phyloP scores from a whole-genome alignment of 2,888 invertebrate species.

The Nesidiocoris tenuis region DNA sequence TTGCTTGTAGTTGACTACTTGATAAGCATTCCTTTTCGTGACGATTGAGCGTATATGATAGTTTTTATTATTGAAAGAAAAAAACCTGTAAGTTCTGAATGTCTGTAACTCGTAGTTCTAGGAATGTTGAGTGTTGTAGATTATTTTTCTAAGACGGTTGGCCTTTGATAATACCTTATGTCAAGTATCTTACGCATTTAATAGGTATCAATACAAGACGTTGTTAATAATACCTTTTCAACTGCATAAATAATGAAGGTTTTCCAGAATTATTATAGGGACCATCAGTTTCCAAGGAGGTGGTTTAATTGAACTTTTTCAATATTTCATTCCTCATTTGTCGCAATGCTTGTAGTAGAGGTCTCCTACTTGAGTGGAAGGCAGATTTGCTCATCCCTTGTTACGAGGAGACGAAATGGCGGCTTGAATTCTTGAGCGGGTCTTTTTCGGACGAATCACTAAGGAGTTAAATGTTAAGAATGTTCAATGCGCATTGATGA shows the following conservation, averaged over 20 bases:
- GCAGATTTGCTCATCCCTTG: constrained; percentile 20
- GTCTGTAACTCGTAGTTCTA: constrained; percentile 48
- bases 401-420: not conserved
- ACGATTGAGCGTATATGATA: constrained; percentile 14
- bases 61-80: constrained; percentile 23
- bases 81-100: constrained; percentile 42
- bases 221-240: not conserved
- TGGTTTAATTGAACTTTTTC: constrained; percentile 36
- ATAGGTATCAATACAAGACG: constrained; percentile 7
- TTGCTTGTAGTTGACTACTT: constrained; percentile 29
- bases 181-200: constrained; percentile 39
- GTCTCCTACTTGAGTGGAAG: not conserved
- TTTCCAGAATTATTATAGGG: constrained; percentile 20
- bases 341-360: constrained; percentile 40
- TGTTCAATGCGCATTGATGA: not conserved
- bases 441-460: not conserved
- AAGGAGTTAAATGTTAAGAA: not conserved
- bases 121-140: constrained; percentile 50
- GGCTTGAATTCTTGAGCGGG: not conserved
- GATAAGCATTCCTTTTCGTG: constrained; percentile 25
- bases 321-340: constrained; percentile 10
- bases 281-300: constrained; percentile 42
- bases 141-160: constrained; percentile 50
- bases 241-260: not conserved
- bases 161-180: constrained; percentile 44